A percentile compares a stretch with the other conserved stretches of the same genome.
Conservation (phyloP, 2,888 invertebrate species). For the Halocaridina rubra region DNA sequence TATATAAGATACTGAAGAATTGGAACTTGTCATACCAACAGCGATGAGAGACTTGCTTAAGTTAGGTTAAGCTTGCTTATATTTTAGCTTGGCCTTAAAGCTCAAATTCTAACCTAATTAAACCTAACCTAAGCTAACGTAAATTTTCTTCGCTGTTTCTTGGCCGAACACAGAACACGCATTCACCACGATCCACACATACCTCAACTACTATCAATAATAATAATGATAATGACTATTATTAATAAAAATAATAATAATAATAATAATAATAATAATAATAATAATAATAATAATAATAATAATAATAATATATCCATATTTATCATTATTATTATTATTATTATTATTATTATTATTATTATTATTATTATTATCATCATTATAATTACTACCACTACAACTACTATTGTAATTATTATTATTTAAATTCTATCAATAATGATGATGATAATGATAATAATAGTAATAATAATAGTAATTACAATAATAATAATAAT, state of each 20-base stretch:
- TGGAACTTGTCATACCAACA: too few relatives aligned
- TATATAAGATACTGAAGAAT: too few relatives aligned
- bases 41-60: too few relatives aligned
- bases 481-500: background rate
- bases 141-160: too few relatives aligned
- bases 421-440: background rate
- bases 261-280: background rate
- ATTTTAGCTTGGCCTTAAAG: too few relatives aligned
- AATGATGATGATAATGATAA: background rate
- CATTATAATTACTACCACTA: background rate
- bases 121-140: too few relatives aligned
- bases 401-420: background rate
- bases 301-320: background rate
- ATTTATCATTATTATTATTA: background rate
- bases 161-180: too few relatives aligned
- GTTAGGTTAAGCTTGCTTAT: too few relatives aligned
- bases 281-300: background rate
- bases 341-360: background rate
- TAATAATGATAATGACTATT: background rate
- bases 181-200: too few relatives aligned
- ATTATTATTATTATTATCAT: background rate
- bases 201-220: background rate
- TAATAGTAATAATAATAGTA: background rate
- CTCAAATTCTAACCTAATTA: too few relatives aligned
- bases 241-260: background rate